phyloP scores from a whole-genome alignment of 2,888 invertebrate genomes.

The Orthosia gothica region DNA sequence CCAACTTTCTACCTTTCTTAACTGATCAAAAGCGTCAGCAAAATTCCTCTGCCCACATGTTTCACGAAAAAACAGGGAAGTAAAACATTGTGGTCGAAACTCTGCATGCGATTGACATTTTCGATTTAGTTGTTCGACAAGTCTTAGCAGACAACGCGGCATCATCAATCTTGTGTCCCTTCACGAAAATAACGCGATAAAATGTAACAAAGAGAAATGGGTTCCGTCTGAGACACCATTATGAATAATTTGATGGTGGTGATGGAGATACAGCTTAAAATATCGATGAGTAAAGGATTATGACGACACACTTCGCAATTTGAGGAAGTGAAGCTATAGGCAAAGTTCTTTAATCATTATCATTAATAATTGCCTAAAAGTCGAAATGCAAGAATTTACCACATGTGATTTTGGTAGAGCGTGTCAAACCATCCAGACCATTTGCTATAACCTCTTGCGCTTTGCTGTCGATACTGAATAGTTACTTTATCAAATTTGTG shows the following conservation, averaged over 20 bases:
- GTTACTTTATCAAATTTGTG: too few species aligned
- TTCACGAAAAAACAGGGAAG: conserved; percentile 29
- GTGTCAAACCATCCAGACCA: too few species aligned
- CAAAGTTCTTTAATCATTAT: too few species aligned
- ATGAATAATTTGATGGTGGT: conserved; percentile 41
- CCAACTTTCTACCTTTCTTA: not conserved
- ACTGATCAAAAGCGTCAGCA: not conserved
- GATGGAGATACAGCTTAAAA: conserved; percentile 28
- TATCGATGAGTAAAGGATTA: not conserved
- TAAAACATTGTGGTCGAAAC: conserved; percentile 38
- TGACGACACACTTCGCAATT: not conserved
- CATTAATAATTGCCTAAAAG: too few species aligned
- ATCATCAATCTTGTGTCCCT: conserved; percentile 70
- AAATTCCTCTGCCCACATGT: not conserved
- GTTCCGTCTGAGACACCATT: conserved; percentile 34
- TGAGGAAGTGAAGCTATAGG: not conserved
- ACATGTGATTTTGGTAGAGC: too few species aligned
- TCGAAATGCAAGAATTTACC: too few species aligned
- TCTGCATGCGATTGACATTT: conserved; percentile 62
- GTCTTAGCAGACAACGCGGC: conserved; percentile 40
- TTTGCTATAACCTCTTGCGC: too few species aligned
- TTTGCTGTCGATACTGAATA: too few species aligned
- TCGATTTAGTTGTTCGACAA: conserved; percentile 70
- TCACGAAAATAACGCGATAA: conserved; percentile 63
- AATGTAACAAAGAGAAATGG: conserved; percentile 64